These are phyloP conservation scores for Plagiodera versicolora DNA, from an alignment of 2,888 invertebrate genomes.

Conservation along the genomic window DNA sequence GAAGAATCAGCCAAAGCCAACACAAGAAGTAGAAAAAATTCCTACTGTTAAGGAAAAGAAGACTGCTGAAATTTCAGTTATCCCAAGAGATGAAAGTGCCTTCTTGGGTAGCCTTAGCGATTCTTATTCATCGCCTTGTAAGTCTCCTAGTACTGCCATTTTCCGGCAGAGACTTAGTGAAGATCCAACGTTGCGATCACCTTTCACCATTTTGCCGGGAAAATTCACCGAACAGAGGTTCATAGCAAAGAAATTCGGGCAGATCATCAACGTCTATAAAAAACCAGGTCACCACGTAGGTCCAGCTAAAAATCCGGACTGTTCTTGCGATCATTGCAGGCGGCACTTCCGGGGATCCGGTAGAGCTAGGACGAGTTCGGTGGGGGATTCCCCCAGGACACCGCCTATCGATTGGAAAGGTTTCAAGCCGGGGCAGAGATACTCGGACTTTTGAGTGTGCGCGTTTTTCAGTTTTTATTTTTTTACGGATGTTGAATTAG, in stretches of 20 bases:
- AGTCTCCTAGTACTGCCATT: slow-evolving; percentile 43
- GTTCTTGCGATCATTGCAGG: slow-evolving; percentile 69
- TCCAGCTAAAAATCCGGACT: slow-evolving; percentile 72
- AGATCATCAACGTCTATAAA: slow-evolving; percentile 61
- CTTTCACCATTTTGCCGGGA: slow-evolving; percentile 51
- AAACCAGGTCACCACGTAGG: slow-evolving; percentile 75
- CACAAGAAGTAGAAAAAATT: slow-evolving; percentile 34
- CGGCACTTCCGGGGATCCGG: slow-evolving; percentile 56
- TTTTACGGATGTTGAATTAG: slow-evolving; percentile 16
- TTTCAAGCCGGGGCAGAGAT: slow-evolving; percentile 15
- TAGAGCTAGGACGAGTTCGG: slow-evolving; percentile 59
- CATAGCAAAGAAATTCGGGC: slow-evolving; percentile 66
- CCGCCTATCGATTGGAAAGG: slow-evolving; percentile 35
- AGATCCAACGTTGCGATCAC: slow-evolving; percentile 49
- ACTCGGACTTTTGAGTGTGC: slow-evolving; percentile 21
- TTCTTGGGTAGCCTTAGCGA: slow-evolving; percentile 46
- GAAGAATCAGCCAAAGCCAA: slow-evolving; percentile 36
- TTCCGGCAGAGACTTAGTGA: slow-evolving; percentile 43
- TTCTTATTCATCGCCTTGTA: slow-evolving; percentile 36
- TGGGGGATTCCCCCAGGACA: slow-evolving; percentile 58
- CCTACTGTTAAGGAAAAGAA: slow-evolving; percentile 43
- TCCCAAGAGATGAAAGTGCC: background rate
- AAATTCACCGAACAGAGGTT: slow-evolving; percentile 59
- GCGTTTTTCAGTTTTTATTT: slow-evolving; percentile 14
- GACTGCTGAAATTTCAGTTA: slow-evolving; percentile 38